Conservation (phyloP, 2,797 vertebrate genomes). For the Mormyrus hasselquistii region DNA sequence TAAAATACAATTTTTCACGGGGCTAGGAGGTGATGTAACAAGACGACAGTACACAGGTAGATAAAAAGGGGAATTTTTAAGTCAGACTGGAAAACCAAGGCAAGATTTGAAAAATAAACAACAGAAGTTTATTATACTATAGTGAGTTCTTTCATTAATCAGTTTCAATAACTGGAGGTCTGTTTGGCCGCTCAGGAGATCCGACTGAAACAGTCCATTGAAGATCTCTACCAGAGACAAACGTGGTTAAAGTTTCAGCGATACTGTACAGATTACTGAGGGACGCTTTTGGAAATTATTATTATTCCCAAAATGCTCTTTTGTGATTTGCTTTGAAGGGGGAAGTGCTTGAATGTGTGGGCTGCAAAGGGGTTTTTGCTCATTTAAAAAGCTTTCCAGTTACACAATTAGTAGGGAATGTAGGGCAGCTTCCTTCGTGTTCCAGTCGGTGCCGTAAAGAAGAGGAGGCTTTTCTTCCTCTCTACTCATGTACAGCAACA, state of each 20-base stretch:
- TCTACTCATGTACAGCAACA: background rate
- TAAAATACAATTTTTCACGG: constrained; percentile 66
- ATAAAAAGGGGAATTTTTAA: constrained; percentile 28
- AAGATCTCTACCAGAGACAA: constrained; percentile 3
- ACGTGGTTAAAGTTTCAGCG: constrained; percentile 17
- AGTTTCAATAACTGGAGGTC: constrained; percentile 4
- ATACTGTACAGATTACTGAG: constrained; percentile 62
- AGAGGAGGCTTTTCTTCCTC: constrained; percentile 31
- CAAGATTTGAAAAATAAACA: background rate
- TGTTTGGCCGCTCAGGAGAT: background rate
- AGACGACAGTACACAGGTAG: constrained; percentile 50
- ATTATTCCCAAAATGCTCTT: constrained; percentile 75
- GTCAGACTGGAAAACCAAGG: background rate
- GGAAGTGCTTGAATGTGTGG: constrained; percentile 43
- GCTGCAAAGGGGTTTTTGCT: constrained; percentile 49
- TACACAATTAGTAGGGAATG: constrained; percentile 76
- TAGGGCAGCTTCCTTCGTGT: constrained; percentile 56
- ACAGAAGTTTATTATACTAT: background rate
- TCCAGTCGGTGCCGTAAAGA: constrained; percentile 41
- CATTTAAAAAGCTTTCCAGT: constrained; percentile 74
- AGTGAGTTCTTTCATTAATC: constrained; percentile 12
- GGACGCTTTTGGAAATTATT: constrained; percentile 64
- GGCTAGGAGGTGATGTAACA: constrained; percentile 58
- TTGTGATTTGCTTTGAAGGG: constrained; percentile 72
- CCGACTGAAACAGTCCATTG: background rate